Evolutionary conservation across 2,888 invertebrate genomes (phyloP), one percentile per base, ranked within the genome.

Genomic region (Antheraea assamensis): DNA sequence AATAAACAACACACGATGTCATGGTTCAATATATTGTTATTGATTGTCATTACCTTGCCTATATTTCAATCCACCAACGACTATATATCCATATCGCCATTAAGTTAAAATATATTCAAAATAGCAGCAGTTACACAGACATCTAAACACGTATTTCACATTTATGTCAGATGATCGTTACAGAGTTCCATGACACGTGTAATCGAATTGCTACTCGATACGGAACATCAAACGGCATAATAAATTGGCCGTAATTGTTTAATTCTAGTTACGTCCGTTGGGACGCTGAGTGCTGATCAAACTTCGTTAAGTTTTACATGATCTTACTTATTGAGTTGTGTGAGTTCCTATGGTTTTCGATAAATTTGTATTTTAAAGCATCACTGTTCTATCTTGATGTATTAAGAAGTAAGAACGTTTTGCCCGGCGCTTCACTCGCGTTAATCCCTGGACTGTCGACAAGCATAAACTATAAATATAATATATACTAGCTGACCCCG

Each of bases 241-340:
- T 75, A 74, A 75, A 75, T 74, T 74, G 70, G 35, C 71, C 52
- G 71, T 73, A 72, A 74, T 71, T 71, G 72, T 71, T 71, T 74
- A 71, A 74, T 74, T 74, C 64, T 74, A n/a, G 72, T 72, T 71
- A 71, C 72, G 74, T 72, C 72, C 74, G 74, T 35, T 55, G 74
- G 74, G 74, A 74, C 66, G 19, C 35, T 52, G 66, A 70, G 55
- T 66, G 47, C 64, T 68, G 74, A 74, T 74, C 74, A 74, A 74
- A 74, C 71, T 74, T 71, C 52, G 66, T 74, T 74, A 66, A n/a
- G 27, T 52, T 66, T 66, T 74, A 49, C 35, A 64, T 52, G 13
- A 49, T 24, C 58, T 61, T 47, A 55, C 49, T 0, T 31, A 31
- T 42, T 55, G 42, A 68, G 47, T 49, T 71, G 47, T 71, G 64